These are phyloP conservation scores for Eulemur mongoz DNA, from an alignment of 2,797 vertebrate genomes.

Conservation along the genomic window DNA sequence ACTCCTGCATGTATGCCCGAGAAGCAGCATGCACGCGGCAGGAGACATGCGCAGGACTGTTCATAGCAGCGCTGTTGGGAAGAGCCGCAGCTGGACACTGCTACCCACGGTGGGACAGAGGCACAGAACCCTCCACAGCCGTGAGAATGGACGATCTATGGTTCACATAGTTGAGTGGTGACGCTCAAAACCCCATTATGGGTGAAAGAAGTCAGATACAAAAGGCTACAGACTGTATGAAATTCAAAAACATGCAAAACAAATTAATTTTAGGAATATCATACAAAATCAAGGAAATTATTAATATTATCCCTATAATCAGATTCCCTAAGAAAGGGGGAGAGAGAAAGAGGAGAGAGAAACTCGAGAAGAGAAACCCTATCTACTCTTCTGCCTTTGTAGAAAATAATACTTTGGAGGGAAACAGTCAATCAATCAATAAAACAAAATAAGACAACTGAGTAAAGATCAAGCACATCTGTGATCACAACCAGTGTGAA, in stretches of 20 bases:
- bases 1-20: rapidly evolving
- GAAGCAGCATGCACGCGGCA: background rate
- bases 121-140: too few species aligned
- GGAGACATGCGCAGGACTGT: rapidly evolving
- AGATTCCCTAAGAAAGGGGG: background rate
- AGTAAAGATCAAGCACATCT: background rate
- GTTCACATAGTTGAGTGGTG: rapidly evolving
- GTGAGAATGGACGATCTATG: background rate
- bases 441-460: background rate
- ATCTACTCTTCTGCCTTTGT: background rate
- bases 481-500: background rate
- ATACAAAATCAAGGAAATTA: conserved; percentile 7
- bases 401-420: conserved; percentile 3
- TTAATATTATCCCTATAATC: background rate
- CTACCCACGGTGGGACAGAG: background rate
- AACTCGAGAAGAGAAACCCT: background rate
- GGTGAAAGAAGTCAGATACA: background rate
- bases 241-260: background rate
- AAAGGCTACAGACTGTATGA: background rate
- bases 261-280: background rate
- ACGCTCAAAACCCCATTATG: background rate
- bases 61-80: background rate
- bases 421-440: background rate
- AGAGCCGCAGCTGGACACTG: background rate
- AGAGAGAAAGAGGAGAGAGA: background rate